Base-by-base conservation (phyloP, 2,113 vertebrate genomes). In the Entelurus aequoreus region DNA sequence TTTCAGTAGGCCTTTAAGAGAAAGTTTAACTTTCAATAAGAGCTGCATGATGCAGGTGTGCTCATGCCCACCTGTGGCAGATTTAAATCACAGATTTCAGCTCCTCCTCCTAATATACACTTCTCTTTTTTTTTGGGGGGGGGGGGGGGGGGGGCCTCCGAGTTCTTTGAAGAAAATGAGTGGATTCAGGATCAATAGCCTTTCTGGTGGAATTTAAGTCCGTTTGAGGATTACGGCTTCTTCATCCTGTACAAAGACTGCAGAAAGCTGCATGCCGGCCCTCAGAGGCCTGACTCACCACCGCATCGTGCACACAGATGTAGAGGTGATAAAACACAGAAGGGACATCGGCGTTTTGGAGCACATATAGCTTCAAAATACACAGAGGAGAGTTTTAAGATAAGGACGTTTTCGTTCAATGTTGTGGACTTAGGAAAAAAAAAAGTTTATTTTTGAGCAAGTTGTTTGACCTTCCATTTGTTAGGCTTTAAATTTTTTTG, bases 151-250 rank as follows among this genome's bases (percentile, higher is more conserved):
- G 28, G 1, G 28, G 1, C 28, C 28, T 28, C 64, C 44, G 21
- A 80, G 76, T 56, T 77, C 89, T 92, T 91, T 88, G 89, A 92
- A 91, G 85, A 77, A 88, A 90, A 88, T 75, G 76, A 93, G 77
- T 84, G 81, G 81, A 83, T 76, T 71, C 81, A 86, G 88, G 83
- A 90, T 89, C 85, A 81, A 90, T 87, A 88, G 87, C 71, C 85
- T 59, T 71, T 87, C 79, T 86, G 80, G 72, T 90, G 89, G 84
- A 90, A 87, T 88, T 85, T 88, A 83, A 86, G 72, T 81, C 80
- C 86, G 86, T 80, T 82, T 86, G 82, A 90, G 81, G 85, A 89
- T 89, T 86, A 83, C 77, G 84, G 86, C 66, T 81, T 84, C 82
- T 86, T 90, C 87, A 76, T 74, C 78, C 78, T 62, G 53, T 67